Base-by-base conservation (phyloP, 2,888 invertebrate genomes). In the Tanaodytes sp. region DNA sequence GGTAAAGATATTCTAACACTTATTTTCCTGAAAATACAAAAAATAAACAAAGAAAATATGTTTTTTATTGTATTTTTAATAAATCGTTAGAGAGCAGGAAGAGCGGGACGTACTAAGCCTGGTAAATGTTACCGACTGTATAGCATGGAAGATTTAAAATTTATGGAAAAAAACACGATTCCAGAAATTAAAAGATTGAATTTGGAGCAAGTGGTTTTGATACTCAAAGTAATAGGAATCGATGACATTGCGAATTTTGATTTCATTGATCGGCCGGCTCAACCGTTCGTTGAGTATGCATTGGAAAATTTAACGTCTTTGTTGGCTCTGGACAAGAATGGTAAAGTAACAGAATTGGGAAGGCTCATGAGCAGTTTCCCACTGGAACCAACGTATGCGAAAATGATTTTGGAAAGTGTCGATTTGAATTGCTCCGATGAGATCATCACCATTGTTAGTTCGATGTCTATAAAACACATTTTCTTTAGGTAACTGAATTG, bases 1-100 rank as follows among this genome's bases (percentile, higher is more conserved):
- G 86, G 40, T 55, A 15, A 23, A 23, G 23, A 23, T 23, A n/a
- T 23, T 23, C 23, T 23, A 23, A 5, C 23, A 5, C 5, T 31
- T 14, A 18, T 39, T 18, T 18, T 3, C 5, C 2, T 15, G 2
- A 39, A 39, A 36, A 23, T 23, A 23, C 23, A 23, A n/a, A n/a
- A n/a, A n/a, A n/a, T n/a, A n/a, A n/a, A n/a, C n/a, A n/a, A n/a
- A n/a, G n/a, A n/a, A n/a, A n/a, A n/a, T n/a, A n/a, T n/a, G n/a
- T n/a, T n/a, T n/a, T n/a, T n/a, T n/a, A n/a, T n/a, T n/a, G n/a
- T n/a, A n/a, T n/a, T n/a, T n/a, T n/a, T n/a, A n/a, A n/a, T n/a
- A n/a, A n/a, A n/a, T n/a, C n/a, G n/a, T n/a, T n/a, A 27, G 18
- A 9, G 31, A 19, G 37, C 51, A 14, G 73, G 73, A 5, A 36